Base-by-base conservation (phyloP, 92 coral and sea anemone species). In the Pocillopora meandrina region DNA sequence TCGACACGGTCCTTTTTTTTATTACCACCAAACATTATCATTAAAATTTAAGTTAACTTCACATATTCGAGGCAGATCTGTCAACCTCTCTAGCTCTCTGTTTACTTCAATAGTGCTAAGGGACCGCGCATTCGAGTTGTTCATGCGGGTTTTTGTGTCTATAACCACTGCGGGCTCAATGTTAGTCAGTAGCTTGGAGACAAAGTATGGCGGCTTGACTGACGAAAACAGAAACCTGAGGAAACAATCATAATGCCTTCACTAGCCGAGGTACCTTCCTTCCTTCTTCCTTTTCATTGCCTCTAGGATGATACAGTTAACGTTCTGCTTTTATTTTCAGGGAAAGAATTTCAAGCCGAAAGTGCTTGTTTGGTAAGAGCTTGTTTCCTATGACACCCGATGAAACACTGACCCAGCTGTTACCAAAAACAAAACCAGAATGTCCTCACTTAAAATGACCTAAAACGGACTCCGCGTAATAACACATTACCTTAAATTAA, bases 311-410 rank as follows among this genome's bases (percentile, higher is more conserved):
- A 12, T 68, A 12, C 16, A 1, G 1, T 36, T 36, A 2, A 70
- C 31, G 13, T 60, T 31, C 35, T 34, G 65, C 1, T 31, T 64
- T 7, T 26, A 61, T 82, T 49, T 57, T 12, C 26, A 93, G 92
- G 92, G 85, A 72, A 90, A 81, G 78, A 87, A 83, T 70, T 87
- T 94, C 63, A 90, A 88, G 55, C 89, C 95, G 52, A 93, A 84
- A 77, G 91, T 94, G 65, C 79, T 94, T 2, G 92, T 94, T 60
- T 94, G 98, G 98, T 94, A 92, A 89, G 52, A 42, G 52, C 52
- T 3, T 42, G 2, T 42, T 42, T 42, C 52, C 8, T 7, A 42
- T 42, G 52, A 7, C 4, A 3, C 52, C 52, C 52, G 8, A 42
- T 42, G 52, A 42, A 42, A 42, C 52, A 42, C 52, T 42, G 52